A percentile compares a stretch with the other conserved stretches of the same genome.
These are phyloP conservation scores for Bombus impatiens DNA, from an alignment of 1,140 invertebrate species.

Conservation along the genomic window DNA sequence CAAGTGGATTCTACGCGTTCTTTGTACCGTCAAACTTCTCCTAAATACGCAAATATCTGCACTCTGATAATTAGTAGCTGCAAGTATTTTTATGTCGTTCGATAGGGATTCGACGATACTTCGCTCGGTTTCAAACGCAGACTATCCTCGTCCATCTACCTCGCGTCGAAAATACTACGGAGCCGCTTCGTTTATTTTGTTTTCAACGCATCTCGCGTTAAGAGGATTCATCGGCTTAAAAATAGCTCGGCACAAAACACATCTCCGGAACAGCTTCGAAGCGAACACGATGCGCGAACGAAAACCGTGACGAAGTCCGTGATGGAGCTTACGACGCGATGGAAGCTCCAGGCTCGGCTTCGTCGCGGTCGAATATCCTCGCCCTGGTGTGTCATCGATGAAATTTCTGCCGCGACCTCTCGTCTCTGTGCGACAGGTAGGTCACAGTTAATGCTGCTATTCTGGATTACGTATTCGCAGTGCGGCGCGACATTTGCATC, in stretches of 20 bases:
- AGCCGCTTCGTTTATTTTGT: background rate
- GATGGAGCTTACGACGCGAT: background rate
- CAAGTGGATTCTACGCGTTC: no score
- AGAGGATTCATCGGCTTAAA: slow-evolving; percentile 32
- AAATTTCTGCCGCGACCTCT: background rate
- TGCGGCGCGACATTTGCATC: slow-evolving; percentile 72
- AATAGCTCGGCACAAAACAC: slow-evolving; percentile 22
- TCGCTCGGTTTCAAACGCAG: background rate
- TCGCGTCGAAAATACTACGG: background rate
- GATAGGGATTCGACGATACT: background rate
- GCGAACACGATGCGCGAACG: background rate
- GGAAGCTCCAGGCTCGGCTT: background rate
- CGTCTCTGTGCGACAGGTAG: background rate
- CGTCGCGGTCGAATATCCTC: background rate
- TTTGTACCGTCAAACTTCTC: no score
- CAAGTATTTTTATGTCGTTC: no score
- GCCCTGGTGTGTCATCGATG: background rate
- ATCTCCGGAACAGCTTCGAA: slow-evolving; percentile 8
- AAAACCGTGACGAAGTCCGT: background rate
- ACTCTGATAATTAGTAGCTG: no score
- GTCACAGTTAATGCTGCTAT: slow-evolving; percentile 13
- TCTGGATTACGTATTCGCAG: slow-evolving; percentile 69
- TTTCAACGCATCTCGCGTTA: background rate
- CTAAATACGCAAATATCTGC: no score
- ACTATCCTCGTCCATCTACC: background rate